Evolutionary conservation across 2,888 invertebrate species (phyloP).

Genomic region (Hipparchia sbordonii): DNA sequence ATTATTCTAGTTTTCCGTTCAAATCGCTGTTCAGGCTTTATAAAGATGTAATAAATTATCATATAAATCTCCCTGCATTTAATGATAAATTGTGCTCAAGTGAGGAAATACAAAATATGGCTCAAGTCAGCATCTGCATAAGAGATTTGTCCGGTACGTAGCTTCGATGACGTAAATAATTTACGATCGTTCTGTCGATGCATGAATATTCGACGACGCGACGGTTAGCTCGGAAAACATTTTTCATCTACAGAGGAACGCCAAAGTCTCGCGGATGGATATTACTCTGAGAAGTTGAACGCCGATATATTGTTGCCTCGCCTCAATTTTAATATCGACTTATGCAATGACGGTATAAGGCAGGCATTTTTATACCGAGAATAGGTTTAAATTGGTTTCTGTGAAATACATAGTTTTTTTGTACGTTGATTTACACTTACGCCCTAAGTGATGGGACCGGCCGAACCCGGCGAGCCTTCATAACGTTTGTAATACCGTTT

Average conservation of each 20-base stretch:
- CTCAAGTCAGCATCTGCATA: conserved; percentile 50
- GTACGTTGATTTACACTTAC: conserved; percentile 69
- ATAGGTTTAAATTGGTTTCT: conserved; percentile 47
- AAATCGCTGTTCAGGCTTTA: too few species aligned
- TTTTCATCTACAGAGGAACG: conserved; percentile 64
- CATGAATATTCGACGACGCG: conserved; percentile 66
- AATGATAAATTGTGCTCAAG: conserved; percentile 20
- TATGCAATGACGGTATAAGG: conserved; percentile 64
- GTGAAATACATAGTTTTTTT: conserved; percentile 74
- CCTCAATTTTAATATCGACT: conserved; percentile 70
- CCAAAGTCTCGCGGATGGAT: conserved; percentile 57
- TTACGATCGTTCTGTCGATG: conserved; percentile 60
- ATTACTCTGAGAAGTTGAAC: conserved; percentile 70
- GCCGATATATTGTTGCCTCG: conserved; percentile 67
- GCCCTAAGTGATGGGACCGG: conserved; percentile 77
- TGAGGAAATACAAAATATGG: conserved; percentile 36
- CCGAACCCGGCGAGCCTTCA: conserved; percentile 67
- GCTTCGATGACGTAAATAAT: conserved; percentile 64
- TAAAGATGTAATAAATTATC: conserved; percentile 3
- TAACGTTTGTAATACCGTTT: conserved; percentile 79
- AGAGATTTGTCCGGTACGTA: conserved; percentile 52
- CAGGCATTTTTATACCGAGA: conserved; percentile 42
- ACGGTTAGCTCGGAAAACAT: conserved; percentile 61
- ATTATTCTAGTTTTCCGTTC: too few species aligned
- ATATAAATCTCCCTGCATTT: conserved; percentile 11